phyloP scores from a whole-genome alignment of 2,888 invertebrate species.

The Tyria jacobaeae region DNA sequence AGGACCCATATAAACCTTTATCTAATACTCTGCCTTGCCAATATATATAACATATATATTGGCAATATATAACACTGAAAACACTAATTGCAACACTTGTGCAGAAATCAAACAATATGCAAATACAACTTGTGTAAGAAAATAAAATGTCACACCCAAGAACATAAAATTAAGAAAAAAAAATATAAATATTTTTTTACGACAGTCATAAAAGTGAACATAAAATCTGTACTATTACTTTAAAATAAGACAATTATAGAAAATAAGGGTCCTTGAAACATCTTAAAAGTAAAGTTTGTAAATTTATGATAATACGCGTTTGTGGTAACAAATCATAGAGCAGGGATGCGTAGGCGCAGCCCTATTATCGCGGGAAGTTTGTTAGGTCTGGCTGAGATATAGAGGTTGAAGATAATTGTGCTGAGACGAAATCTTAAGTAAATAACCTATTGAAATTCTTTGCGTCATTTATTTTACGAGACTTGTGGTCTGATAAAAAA shows the following conservation, averaged over 20 bases:
- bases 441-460: conserved; percentile 22
- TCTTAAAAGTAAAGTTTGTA: conserved; percentile 60
- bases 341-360: conserved; percentile 55
- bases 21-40: no score
- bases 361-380: conserved; percentile 55
- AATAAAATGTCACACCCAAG: neutral
- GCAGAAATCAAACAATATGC: neutral
- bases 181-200: neutral
- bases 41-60: no score
- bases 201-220: conserved; percentile 27
- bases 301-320: conserved; percentile 69
- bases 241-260: conserved; percentile 24
- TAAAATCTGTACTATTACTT: conserved; percentile 24
- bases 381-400: conserved; percentile 52
- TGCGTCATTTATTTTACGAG: neutral
- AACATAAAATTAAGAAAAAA: conserved; percentile 2
- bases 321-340: conserved; percentile 50
- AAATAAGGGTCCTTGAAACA: conserved; percentile 53
- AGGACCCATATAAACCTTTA: no score
- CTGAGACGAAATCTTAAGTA: conserved; percentile 31
- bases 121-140: neutral
- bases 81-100: neutral
- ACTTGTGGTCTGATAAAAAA: neutral
- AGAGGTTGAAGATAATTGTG: conserved; percentile 44
- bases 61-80: neutral